Evolutionary conservation across 2,888 invertebrate genomes (phyloP), one percentile per base, ranked within the genome.

Genomic region (Ferdinandea cuprea): DNA sequence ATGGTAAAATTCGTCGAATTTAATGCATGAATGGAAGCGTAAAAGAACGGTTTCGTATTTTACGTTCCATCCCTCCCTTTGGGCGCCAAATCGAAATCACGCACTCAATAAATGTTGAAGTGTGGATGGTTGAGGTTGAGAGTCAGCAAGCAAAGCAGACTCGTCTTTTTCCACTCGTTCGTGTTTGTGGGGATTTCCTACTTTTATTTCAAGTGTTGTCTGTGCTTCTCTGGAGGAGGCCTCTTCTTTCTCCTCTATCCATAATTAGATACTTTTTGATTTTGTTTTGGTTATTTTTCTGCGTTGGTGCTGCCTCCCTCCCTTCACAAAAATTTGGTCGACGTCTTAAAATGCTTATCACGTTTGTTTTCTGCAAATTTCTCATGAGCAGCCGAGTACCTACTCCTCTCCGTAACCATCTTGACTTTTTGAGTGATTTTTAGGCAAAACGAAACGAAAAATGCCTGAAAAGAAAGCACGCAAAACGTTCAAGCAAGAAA

Each of bases 21-120:
- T 37, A 77, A 73, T 72, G 83, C 78, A 77, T 83, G 72, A 83
- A 83, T 83, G 83, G 61, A 66, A 72, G 28, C 50, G 77, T 83
- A 77, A 83, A 83, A 37, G 54, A 66, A 78, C 61, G 50, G 59
- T 78, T 76, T 48, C 28, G 40, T 15, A 13, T 28, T 44, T 32
- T 25, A 30, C 19, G 21, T 4, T 35, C 13, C 17, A 25, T 15
- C n/a, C 30, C 15, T 19, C 59, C 7, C 17, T n/a, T 40, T 6
- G 65, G 15, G 28, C 9, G 50, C 17, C 54, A 65, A 58, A 15
- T 28, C 44, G 44, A 56, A 81, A 71, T 76, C 80, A 81, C 71
- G 65, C 69, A 46, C 69, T 71, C 65, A 76, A 71, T 44, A 44
- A 40, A 46, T 58, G 61, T 69, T 61, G 21, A n/a, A 48, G n/a